These are phyloP conservation scores for Rissa tridactyla DNA, from an alignment of 2,113 vertebrate genomes.

Conservation along the genomic window DNA sequence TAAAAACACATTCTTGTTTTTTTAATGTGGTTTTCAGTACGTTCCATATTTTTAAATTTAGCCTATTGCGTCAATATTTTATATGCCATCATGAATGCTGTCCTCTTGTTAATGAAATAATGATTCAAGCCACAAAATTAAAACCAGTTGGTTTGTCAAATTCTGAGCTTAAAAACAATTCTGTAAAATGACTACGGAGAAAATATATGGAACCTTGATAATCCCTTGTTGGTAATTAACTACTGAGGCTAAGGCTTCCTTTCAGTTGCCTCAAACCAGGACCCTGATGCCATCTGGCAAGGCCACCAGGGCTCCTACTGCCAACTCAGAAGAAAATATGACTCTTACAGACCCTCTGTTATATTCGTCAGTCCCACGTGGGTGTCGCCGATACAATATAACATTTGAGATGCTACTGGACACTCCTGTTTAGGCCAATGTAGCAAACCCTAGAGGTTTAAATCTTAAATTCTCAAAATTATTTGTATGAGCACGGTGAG, in stretches of 20 bases:
- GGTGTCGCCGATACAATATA: neutral
- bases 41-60: slow-evolving; percentile 65
- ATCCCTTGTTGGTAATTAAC: neutral
- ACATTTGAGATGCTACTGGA: neutral
- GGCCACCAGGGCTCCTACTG: neutral
- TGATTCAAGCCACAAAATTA: slow-evolving; percentile 69
- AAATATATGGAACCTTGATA: neutral
- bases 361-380: neutral
- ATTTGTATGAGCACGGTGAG: neutral
- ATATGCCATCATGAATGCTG: slow-evolving; percentile 57
- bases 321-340: neutral
- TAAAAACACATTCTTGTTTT: slow-evolving; percentile 27
- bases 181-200: neutral
- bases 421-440: neutral
- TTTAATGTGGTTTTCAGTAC: slow-evolving; percentile 45
- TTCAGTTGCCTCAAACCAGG: neutral
- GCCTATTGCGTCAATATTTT: slow-evolving; percentile 62
- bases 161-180: slow-evolving; percentile 14
- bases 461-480: neutral
- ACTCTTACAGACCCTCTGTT: neutral
- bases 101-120: slow-evolving; percentile 66
- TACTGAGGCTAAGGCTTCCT: neutral
- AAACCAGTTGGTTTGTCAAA: slow-evolving; percentile 51
- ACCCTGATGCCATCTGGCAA: neutral
- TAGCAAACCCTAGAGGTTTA: neutral